A percentile compares a stretch with the other conserved stretches of the same genome.
phyloP scores from a whole-genome alignment of 2,113 vertebrate species.

The Leptosomus discolor region DNA sequence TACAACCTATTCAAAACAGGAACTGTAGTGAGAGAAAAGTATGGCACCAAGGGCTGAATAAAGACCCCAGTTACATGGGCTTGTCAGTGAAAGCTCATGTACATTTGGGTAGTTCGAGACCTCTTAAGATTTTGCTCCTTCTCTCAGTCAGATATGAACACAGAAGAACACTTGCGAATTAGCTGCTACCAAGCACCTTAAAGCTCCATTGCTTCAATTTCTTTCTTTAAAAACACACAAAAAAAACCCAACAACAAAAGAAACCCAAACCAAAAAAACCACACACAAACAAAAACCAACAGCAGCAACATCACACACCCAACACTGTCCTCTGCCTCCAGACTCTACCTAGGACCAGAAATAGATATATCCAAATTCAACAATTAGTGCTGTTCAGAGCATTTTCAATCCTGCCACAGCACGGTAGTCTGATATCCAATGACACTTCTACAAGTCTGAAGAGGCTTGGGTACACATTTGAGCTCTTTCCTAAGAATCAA shows the following conservation, averaged over 20 bases:
- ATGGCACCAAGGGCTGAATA: neutral
- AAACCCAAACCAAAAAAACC: neutral
- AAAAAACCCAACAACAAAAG: no score
- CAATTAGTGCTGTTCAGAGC: neutral
- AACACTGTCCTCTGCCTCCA: neutral
- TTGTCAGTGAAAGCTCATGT: neutral
- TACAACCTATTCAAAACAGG: neutral
- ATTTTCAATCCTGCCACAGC: neutral
- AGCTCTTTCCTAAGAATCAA: accelerated
- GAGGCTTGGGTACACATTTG: neutral
- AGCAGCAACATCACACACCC: no score
- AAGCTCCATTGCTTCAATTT: neutral
- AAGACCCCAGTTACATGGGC: neutral
- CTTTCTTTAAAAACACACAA: neutral
- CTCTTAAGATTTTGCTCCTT: accelerated
- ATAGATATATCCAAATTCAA: accelerated
- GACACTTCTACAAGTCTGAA: neutral
- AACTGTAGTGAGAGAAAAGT: accelerated
- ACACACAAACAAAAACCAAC: neutral
- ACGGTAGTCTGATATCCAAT: neutral
- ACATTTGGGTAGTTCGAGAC: neutral
- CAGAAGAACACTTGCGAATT: neutral
- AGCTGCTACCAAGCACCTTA: neutral
- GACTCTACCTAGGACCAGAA: neutral
- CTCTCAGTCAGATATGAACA: neutral